Evolutionary conservation across 2,113 vertebrate species (phyloP), one percentile per base, ranked within the genome.

Genomic region (Ailuropoda melanoleuca): DNA sequence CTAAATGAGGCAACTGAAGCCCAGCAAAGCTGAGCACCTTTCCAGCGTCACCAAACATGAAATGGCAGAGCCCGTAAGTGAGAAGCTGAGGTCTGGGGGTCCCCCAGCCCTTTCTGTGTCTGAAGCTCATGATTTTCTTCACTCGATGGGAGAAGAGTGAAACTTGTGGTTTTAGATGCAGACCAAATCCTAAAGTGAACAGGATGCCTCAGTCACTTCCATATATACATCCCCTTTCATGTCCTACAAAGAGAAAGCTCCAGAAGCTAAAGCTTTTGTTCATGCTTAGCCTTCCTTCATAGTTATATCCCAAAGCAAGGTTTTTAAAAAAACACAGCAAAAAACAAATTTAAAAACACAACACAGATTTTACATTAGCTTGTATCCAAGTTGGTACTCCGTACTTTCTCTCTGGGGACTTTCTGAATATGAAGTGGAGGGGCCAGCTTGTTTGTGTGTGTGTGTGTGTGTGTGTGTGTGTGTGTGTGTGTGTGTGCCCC

Each of bases 281-380:
- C 43, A 5, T 92, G 24, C 64, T 88, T 37, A 78, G 18, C 19
- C 13, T 72, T 80, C 85, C 50, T 2, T 23, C 55, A 53, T 2
- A 58, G 53, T 60, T n/a, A 66, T 12, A 85, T 53, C 24, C 48
- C 21, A 43, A 46, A 15, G 39, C 15, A 37, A 53, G 34, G 5
- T 94, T 94, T 77, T 82, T 64, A 68, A 95, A 43, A 43, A 37
- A 55, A 39, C 12, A 87, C 2, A 64, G 29, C 37, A 58, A 64
- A 91, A 50, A 26, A 37, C n/a, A 78, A 37, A 37, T 17, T 24
- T 64, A 34, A 88, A 88, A 64, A 74, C 50, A 70, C 31, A 64
- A 48, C 31, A 34, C 6, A 68, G 55, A 29, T 7, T 93, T 85
- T 77, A 29, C 53, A 26, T 19, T 62, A 80, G 31, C 23, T 62